Conservation (phyloP, 2,797 vertebrate species). For the Otolemur crassicaudatus region DNA sequence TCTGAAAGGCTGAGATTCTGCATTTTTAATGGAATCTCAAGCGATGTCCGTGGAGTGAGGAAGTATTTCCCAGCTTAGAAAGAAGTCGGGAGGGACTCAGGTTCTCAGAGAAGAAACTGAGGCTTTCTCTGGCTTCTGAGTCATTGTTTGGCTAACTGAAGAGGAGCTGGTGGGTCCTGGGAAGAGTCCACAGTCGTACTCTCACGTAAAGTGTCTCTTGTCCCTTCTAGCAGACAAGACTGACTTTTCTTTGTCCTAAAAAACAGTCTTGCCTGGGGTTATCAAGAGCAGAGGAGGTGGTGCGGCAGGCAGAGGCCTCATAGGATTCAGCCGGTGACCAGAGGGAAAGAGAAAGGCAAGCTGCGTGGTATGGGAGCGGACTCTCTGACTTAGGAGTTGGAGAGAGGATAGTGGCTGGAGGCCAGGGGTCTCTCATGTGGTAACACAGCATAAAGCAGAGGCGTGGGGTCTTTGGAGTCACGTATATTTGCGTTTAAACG, state of each 20-base stretch:
- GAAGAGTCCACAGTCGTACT: rapidly evolving
- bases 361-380: rapidly evolving
- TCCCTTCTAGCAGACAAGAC: background rate
- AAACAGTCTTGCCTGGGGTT: background rate
- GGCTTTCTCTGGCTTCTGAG: background rate
- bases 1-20: background rate
- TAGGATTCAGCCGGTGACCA: background rate
- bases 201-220: background rate
- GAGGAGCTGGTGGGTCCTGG: background rate
- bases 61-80: background rate
- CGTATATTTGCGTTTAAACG: background rate
- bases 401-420: background rate
- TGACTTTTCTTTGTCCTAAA: background rate
- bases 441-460: rapidly evolving
- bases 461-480: background rate
- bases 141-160: background rate
- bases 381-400: background rate
- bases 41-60: background rate
- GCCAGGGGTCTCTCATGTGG: background rate
- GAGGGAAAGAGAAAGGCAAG: background rate
- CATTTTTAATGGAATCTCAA: background rate
- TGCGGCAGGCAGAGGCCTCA: background rate
- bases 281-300: background rate
- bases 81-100: background rate
- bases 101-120: background rate